Percentiles rank a stretch among this genome's conserved stretches.
phyloP scores from a whole-genome alignment of 2,888 invertebrate species.

The Ochropleura plecta region DNA sequence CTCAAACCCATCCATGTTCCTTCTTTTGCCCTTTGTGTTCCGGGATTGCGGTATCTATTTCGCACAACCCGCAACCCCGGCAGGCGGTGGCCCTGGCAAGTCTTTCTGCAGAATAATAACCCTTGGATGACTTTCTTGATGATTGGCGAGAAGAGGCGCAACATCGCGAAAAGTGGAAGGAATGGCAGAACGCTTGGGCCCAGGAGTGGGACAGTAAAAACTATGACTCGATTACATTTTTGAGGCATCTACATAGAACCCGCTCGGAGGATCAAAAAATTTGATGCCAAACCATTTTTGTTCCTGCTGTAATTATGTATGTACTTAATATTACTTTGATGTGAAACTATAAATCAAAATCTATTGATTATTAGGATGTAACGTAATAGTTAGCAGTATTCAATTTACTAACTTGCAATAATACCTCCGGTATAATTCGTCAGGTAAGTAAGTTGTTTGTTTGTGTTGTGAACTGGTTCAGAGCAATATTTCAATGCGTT shows the following conservation, averaged over 20 bases:
- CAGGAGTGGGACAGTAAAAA: too few species aligned
- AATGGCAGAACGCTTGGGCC: too few species aligned
- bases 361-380: background rate
- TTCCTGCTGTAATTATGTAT: background rate
- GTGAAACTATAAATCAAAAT: background rate
- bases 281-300: background rate
- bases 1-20: too few species aligned
- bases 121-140: too few species aligned
- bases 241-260: background rate
- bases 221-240: background rate
- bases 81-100: too few species aligned
- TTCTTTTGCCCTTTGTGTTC: too few species aligned
- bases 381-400: background rate
- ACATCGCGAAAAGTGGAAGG: too few species aligned
- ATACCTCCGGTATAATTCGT: background rate
- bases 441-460: background rate
- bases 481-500: slow-evolving; percentile 12
- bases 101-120: too few species aligned
- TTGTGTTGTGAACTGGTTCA: slow-evolving; percentile 12
- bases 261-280: background rate
- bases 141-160: too few species aligned
- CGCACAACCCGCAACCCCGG: too few species aligned
- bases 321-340: background rate
- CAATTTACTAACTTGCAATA: background rate
- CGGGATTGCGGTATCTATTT: too few species aligned